Percentiles rank a stretch among this genome's conserved stretches.
Evolutionary conservation across 2,797 vertebrate species (phyloP).

Genomic region (Monodelphis domestica): DNA sequence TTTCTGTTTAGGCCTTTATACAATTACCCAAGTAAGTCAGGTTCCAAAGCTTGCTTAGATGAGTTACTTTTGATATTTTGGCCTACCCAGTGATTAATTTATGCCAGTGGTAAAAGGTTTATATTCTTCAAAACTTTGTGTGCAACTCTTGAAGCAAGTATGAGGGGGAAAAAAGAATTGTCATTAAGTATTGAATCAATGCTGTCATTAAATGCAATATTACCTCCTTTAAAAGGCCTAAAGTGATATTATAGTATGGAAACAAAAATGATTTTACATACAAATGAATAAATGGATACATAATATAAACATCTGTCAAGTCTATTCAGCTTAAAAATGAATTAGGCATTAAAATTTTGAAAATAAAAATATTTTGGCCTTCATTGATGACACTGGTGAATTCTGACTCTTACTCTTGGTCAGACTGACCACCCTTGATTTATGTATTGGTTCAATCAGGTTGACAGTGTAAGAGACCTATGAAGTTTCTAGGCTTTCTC

Average conservation of each 20-base stretch:
- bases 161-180: not conserved
- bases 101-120: not conserved
- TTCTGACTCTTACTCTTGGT: not conserved
- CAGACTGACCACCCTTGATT: not conserved
- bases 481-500: not conserved
- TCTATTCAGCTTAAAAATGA: not conserved
- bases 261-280: constrained; percentile 27
- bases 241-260: not conserved
- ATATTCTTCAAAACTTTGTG: not conserved
- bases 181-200: not conserved
- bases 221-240: not conserved
- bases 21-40: not conserved
- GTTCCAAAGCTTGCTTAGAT: not conserved
- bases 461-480: constrained; percentile 20
- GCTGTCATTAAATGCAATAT: not conserved
- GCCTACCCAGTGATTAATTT: not conserved
- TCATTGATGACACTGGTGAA: not conserved
- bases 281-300: constrained; percentile 14
- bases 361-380: constrained; percentile 11
- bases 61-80: not conserved
- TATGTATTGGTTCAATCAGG: constrained; percentile 14
- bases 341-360: constrained; percentile 10
- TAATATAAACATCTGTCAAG: not conserved
- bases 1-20: not conserved
- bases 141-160: not conserved